Conservation (phyloP, 2,113 vertebrate species). For the Lampris megalopsis region DNA sequence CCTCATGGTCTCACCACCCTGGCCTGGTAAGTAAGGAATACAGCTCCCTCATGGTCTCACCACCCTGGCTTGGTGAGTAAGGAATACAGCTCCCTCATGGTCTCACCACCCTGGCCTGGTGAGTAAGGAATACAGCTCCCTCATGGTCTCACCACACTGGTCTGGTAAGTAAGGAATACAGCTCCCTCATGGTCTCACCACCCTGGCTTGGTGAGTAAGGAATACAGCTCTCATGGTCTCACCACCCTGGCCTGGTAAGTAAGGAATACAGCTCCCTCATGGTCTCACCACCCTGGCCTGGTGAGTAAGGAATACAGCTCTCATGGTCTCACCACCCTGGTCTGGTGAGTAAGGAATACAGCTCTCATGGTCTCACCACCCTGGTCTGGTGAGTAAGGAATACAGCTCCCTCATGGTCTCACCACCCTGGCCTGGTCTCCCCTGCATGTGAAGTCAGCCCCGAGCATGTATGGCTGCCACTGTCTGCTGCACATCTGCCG, state of each 20-base stretch:
- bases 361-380: background rate
- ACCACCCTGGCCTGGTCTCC: slow-evolving; percentile 15
- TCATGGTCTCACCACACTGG: background rate
- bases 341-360: background rate
- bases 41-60: background rate
- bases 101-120: slow-evolving; percentile 10
- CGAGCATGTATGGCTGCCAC: no score
- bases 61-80: slow-evolving; percentile 2
- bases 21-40: background rate
- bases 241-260: slow-evolving; percentile 3
- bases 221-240: background rate
- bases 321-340: background rate
- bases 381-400: background rate
- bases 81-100: no score
- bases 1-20: background rate
- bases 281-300: background rate
- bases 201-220: background rate
- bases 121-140: no score
- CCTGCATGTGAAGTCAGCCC: background rate
- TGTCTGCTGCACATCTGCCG: no score
- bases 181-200: background rate
- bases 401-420: background rate
- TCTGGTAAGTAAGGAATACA: background rate
- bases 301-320: background rate
- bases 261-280: no score